Conservation (phyloP, 2,113 vertebrate species). For the Aix galericulata region DNA sequence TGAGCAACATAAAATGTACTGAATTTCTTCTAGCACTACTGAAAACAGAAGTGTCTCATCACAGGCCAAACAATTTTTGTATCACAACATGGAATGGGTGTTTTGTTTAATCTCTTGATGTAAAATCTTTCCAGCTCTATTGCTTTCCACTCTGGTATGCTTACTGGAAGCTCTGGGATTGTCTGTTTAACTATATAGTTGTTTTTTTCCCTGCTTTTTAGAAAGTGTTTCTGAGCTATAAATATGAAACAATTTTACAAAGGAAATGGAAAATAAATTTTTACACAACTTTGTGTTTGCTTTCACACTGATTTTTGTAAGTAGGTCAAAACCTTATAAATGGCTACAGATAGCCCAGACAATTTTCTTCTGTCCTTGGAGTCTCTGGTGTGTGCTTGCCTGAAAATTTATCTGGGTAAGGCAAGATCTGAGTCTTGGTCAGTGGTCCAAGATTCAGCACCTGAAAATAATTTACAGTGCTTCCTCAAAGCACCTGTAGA, state of each 20-base stretch:
- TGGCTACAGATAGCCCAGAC: background rate
- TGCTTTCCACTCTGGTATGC: background rate
- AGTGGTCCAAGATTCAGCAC: background rate
- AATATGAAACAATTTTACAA: background rate
- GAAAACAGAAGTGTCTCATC: background rate
- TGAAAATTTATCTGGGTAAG: background rate
- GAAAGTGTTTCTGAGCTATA: background rate
- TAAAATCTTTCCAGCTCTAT: background rate
- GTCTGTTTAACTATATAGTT: background rate
- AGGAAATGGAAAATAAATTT: background rate
- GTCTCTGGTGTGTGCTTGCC: background rate
- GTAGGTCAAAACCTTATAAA: background rate
- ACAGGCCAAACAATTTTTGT: background rate
- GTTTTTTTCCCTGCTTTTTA: background rate
- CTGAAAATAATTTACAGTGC: background rate
- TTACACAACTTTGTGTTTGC: background rate
- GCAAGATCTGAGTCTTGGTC: background rate
- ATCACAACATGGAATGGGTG: background rate
- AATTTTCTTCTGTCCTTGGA: background rate
- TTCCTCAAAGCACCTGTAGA: background rate
- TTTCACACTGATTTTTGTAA: background rate
- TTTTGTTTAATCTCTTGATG: background rate
- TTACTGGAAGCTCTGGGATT: background rate
- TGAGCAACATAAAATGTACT: background rate
- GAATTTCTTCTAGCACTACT: background rate